Evolutionary conservation across 2,888 invertebrate species (phyloP).

Genomic region (Cylindroiulus punctatus): DNA sequence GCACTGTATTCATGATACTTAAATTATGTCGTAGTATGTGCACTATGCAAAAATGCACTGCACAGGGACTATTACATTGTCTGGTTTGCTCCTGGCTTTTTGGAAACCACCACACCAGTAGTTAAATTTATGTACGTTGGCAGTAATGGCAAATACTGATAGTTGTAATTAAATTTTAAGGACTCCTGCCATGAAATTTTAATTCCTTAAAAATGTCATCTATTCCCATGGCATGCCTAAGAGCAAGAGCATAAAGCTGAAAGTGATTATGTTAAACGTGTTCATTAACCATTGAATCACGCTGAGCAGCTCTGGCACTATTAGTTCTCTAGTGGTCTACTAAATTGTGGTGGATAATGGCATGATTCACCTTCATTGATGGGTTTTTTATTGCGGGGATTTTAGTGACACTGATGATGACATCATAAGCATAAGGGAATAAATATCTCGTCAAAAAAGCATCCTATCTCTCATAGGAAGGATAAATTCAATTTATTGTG

Average conservation of each 20-base stretch:
- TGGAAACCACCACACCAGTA: background rate
- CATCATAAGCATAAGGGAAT: background rate
- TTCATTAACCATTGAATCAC: background rate
- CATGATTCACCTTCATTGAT: background rate
- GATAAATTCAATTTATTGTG: background rate
- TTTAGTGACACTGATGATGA: background rate
- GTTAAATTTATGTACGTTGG: background rate
- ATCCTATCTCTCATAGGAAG: background rate
- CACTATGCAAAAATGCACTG: no score
- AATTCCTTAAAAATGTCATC: background rate
- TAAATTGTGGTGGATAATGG: background rate
- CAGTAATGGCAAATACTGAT: background rate
- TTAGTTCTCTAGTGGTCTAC: background rate
- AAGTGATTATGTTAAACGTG: background rate
- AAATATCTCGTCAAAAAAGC: background rate
- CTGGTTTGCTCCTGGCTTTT: no score
- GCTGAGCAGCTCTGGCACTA: background rate
- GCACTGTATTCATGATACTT: no score
- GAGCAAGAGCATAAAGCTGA: background rate
- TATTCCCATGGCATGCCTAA: background rate
- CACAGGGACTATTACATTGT: no score
- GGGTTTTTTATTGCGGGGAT: background rate
- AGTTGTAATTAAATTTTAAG: slow-evolving; percentile 8
- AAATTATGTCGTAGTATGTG: no score
- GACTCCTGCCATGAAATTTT: background rate